Base-by-base conservation (phyloP, 2,888 invertebrate species). In the Sturmia bella region DNA sequence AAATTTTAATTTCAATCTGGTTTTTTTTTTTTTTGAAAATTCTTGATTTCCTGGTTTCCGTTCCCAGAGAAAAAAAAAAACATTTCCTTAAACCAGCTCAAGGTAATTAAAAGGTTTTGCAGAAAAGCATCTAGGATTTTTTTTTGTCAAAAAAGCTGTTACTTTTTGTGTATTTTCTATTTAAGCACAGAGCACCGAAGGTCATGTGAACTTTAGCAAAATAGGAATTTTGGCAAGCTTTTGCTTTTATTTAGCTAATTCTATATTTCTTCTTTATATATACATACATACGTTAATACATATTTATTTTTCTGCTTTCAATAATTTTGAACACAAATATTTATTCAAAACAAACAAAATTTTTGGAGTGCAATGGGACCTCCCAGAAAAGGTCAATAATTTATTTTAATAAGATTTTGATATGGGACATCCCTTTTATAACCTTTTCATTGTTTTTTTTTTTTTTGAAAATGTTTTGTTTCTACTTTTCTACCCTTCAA, bases 331-430 rank as follows among this genome's bases (percentile, higher is more conserved):
- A 59, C 0, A 13, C 45, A 75, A 70, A 80, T 45, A 80, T 63
- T 74, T 80, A 41, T 70, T 15, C 17, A 45, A 54, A 45, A 66
- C 45, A 73, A 59, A 80, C 21, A 80, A 17, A 56, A 72, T 39
- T 69, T 79, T 69, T 32, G 13, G 13, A 57, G n/a, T 61, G 21
- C 61, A 57, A 64, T 45, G 64, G 37, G 32, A 73, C 45, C 45
- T 13, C 21, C n/a, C n/a, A n/a, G 61, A 78, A 82, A 82, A 75
- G 82, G 82, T 82, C 74, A 78, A 69, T 82, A 78, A 78, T 78
- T 82, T 77, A 48, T 82, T 75, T 70, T 50, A 78, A 74, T 70
- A 78, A 41, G 70, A 78, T 82, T 82, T 75, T 70, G 82, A 59
- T 82, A 78, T 78, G 82, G 82, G 82, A 78, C 74, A 82, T 48